These are phyloP conservation scores for Manduca sexta DNA, from an alignment of 1,140 invertebrate genomes.

Conservation along the genomic window DNA sequence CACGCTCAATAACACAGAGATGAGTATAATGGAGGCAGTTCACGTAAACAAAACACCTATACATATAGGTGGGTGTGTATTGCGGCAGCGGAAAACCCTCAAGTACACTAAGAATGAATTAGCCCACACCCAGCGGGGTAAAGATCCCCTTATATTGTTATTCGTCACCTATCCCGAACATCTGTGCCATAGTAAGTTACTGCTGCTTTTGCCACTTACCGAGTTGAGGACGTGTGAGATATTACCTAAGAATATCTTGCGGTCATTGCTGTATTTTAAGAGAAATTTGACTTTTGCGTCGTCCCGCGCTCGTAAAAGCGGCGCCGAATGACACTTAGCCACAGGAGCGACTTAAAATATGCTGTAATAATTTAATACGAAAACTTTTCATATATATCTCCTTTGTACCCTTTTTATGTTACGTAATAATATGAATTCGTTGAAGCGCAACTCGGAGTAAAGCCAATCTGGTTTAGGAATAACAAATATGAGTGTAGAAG, in stretches of 20 bases:
- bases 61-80: too few relatives aligned
- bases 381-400: too few relatives aligned
- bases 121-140: background rate
- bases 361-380: too few relatives aligned
- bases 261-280: slow-evolving; percentile 4
- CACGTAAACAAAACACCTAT: background rate
- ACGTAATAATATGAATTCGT: too few relatives aligned
- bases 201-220: slow-evolving; percentile 4
- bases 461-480: too few relatives aligned
- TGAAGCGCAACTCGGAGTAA: too few relatives aligned
- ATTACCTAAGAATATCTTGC: slow-evolving; percentile 4
- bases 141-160: slow-evolving; percentile 8
- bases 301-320: too few relatives aligned
- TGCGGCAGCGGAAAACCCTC: background rate
- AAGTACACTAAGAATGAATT: slow-evolving; percentile 4
- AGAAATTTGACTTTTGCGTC: slow-evolving; percentile 2
- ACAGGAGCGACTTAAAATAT: too few relatives aligned
- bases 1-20: too few relatives aligned
- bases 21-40: background rate
- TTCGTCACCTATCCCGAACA: slow-evolving; percentile 19
- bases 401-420: too few relatives aligned
- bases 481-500: too few relatives aligned
- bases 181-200: slow-evolving; percentile 17
- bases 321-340: too few relatives aligned
- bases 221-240: slow-evolving; percentile 3